Conservation (phyloP, 1,140 invertebrate species). For the Apis florea region DNA sequence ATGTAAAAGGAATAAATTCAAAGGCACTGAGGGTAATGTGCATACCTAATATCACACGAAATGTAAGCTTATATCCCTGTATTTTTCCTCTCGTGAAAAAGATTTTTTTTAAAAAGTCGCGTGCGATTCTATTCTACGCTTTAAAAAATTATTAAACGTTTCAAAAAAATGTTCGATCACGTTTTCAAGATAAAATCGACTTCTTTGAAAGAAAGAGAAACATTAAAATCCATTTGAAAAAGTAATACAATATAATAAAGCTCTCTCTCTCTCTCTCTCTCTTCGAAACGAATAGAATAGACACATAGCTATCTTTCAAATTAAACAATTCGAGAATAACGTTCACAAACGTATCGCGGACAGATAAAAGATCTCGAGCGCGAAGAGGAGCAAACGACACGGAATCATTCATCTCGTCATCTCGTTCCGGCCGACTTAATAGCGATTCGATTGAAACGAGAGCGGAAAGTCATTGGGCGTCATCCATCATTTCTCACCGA, state of each 20-base stretch:
- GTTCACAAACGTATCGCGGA: background rate
- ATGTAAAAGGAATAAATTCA: too few relatives aligned
- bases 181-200: background rate
- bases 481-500: constrained; percentile 14
- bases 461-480: constrained; percentile 17
- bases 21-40: too few relatives aligned
- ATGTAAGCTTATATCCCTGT: too few relatives aligned
- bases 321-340: background rate
- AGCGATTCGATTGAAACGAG: constrained; percentile 17
- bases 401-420: constrained; percentile 15
- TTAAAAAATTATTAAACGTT: background rate
- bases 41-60: too few relatives aligned
- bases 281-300: background rate
- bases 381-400: constrained; percentile 1
- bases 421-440: constrained; percentile 30
- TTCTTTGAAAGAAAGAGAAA: background rate
- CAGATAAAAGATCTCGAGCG: constrained; percentile 2
- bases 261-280: too few relatives aligned
- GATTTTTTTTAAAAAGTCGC: too few relatives aligned
- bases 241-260: background rate
- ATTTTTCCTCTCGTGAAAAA: too few relatives aligned
- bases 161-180: background rate
- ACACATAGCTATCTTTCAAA: background rate
- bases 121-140: too few relatives aligned
- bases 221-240: background rate